These are phyloP conservation scores for Boloria selene DNA, from an alignment of 2,888 invertebrate species.

Conservation along the genomic window DNA sequence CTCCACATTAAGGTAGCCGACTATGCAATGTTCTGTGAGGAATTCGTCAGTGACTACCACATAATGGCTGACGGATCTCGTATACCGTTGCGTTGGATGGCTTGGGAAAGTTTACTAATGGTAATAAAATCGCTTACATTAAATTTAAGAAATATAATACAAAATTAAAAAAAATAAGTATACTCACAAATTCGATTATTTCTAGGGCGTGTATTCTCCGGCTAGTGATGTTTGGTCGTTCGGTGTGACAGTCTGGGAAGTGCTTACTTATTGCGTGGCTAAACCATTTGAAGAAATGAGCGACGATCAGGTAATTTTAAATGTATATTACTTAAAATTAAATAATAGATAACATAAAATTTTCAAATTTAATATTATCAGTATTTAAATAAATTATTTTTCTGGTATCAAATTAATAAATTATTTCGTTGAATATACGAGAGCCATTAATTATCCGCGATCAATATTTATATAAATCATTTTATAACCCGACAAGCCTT, in stretches of 20 bases:
- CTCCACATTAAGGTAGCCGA: constrained; percentile 91
- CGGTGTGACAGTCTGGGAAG: constrained; percentile 94
- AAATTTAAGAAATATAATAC: constrained; percentile 9
- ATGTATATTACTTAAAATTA: too few relatives aligned
- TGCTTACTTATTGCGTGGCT: constrained; percentile 89
- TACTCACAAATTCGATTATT: constrained; percentile 29
- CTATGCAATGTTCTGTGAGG: constrained; percentile 92
- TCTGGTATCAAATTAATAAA: too few relatives aligned
- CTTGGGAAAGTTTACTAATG: constrained; percentile 93
- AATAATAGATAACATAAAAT: too few relatives aligned
- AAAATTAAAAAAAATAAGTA: constrained; percentile 7
- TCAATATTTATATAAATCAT: too few relatives aligned
- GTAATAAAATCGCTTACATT: constrained; percentile 65
- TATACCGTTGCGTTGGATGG: constrained; percentile 96
- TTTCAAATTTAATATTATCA: too few relatives aligned
- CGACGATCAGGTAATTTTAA: constrained; percentile 87
- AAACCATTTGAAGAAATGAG: constrained; percentile 91
- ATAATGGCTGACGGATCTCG: constrained; percentile 90
- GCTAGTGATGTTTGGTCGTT: constrained; percentile 96
- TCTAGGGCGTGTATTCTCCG: constrained; percentile 92
- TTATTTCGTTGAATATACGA: too few relatives aligned
- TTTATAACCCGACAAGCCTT: too few relatives aligned
- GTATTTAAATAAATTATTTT: too few relatives aligned
- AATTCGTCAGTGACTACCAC: constrained; percentile 92
- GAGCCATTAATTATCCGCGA: too few relatives aligned